Conservation (phyloP, 35 echinoderm and acorn worm species). For the Patiria miniata region DNA sequence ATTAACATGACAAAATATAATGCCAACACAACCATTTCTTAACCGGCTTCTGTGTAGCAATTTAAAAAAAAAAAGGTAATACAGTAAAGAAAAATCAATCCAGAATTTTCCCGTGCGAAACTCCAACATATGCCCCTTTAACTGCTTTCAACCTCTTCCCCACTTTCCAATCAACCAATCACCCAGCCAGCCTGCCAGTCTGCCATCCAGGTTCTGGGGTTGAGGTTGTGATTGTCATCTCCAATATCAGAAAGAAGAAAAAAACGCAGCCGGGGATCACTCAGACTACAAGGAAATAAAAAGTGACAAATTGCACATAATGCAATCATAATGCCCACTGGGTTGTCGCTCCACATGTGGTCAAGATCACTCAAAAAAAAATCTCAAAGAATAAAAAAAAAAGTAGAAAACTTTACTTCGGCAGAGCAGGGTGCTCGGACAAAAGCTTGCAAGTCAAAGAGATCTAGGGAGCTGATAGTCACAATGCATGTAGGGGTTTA, state of each 20-base stretch:
- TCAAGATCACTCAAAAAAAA: not conserved
- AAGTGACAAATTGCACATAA: slow-evolving; percentile 26
- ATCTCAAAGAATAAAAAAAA: not conserved
- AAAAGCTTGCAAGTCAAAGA: not conserved
- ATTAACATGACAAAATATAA: no score
- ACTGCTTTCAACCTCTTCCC: not conserved
- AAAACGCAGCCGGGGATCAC: not conserved
- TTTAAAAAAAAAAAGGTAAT: no score
- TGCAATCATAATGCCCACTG: slow-evolving; percentile 15
- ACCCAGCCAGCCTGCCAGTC: not conserved
- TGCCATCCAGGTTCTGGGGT: not conserved
- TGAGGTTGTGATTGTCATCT: no score
- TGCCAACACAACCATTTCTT: no score
- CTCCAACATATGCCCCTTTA: not conserved
- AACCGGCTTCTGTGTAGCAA: no score
- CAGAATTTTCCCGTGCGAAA: no score
- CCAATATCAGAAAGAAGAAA: not conserved
- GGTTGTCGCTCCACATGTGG: not conserved
- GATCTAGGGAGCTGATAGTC: not conserved
- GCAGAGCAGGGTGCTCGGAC: not conserved
- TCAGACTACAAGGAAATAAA: not conserved
- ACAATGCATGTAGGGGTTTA: not conserved
- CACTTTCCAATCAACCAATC: not conserved
- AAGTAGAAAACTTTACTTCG: not conserved
- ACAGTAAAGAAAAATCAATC: no score